phyloP scores from a whole-genome alignment of 1,140 invertebrate genomes.

The Drosophila subobscura region DNA sequence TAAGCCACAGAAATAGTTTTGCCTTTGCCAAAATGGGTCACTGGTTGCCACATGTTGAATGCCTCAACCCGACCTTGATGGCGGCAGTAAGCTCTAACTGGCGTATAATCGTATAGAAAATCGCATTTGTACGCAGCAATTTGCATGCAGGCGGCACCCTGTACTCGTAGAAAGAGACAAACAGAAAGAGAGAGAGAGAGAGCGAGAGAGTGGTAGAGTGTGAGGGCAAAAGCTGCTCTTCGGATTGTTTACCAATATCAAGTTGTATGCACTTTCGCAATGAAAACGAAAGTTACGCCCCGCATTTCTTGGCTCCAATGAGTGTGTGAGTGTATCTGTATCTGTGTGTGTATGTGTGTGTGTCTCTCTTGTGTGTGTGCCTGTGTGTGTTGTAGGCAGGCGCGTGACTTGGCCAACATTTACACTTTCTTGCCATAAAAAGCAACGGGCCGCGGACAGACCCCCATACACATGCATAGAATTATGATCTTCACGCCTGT shows the following conservation, averaged over 20 bases:
- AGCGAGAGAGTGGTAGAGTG: neutral
- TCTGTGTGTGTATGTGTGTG: constrained; percentile 5
- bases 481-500: constrained; percentile 77
- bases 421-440: constrained; percentile 71
- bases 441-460: constrained; percentile 31
- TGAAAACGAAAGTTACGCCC: constrained; percentile 78
- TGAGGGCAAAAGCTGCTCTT: constrained; percentile 39
- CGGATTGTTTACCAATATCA: constrained; percentile 62
- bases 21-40: constrained; percentile 17
- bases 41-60: constrained; percentile 8
- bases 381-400: constrained; percentile 17
- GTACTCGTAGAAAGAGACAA: neutral
- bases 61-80: constrained; percentile 61
- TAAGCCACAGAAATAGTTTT: neutral
- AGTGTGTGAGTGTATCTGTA: neutral
- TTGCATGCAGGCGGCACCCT: constrained; percentile 54
- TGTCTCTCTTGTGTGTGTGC: neutral
- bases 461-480: constrained; percentile 42
- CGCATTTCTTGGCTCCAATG: constrained; percentile 4
- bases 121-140: constrained; percentile 33
- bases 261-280: constrained; percentile 80
- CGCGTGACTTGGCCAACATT: constrained; percentile 71
- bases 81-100: constrained; percentile 21
- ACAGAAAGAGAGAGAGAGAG: constrained; percentile 38
- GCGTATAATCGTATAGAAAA: constrained; percentile 42